Conservation (phyloP, 2,797 vertebrate species). For the Masticophis lateralis region DNA sequence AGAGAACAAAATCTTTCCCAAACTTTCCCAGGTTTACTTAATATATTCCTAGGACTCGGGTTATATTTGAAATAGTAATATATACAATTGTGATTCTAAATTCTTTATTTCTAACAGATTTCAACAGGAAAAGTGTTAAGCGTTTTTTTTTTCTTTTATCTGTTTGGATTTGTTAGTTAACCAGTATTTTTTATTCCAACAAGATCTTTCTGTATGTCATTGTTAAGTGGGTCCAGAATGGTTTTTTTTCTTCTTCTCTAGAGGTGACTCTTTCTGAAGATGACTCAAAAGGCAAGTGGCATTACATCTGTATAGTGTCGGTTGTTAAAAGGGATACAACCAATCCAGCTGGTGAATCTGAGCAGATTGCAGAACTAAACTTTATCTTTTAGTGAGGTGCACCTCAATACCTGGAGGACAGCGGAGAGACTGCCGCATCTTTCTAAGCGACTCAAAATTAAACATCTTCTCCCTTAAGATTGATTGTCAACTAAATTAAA, state of each 20-base stretch:
- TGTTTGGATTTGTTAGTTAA: not conserved
- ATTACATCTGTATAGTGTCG: not conserved
- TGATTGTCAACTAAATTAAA: not conserved
- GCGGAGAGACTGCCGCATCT: not conserved
- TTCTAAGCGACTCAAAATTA: not conserved
- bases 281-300: not conserved
- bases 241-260: not conserved
- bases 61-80: not conserved
- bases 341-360: conserved; percentile 59
- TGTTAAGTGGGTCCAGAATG: conserved; percentile 33
- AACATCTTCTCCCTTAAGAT: not conserved
- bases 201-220: conserved; percentile 41
- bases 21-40: not conserved
- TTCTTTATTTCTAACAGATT: not conserved
- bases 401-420: not conserved
- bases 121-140: not conserved
- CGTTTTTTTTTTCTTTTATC: not conserved
- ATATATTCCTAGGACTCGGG: not conserved
- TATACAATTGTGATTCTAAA: not conserved
- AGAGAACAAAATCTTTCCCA: not conserved
- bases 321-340: conserved; percentile 16
- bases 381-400: not conserved
- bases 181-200: not conserved
- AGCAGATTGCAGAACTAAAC: conserved; percentile 59
- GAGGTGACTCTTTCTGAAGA: not conserved